Base-by-base conservation (phyloP, 2,797 vertebrate genomes). In the Pseudomugil gertrudae region DNA sequence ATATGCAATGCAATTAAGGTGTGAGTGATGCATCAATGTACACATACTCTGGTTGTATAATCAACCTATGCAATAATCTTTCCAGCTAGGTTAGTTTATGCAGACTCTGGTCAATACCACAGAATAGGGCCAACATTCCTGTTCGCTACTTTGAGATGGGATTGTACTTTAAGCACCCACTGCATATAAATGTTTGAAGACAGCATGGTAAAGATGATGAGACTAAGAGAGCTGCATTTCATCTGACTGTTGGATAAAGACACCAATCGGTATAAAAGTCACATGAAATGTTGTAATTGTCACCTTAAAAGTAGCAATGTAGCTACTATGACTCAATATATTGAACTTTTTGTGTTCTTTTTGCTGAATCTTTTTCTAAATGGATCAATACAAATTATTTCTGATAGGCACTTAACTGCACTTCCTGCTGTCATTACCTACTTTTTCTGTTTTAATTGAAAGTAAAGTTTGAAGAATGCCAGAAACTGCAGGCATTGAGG, bases 11-110 rank as follows among this genome's bases (percentile, higher is more conserved):
- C n/a, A 10, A 73, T 69, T 47, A 78, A 10, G 15, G 26, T n/a
- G n/a, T n/a, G 13, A 67, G 13, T 30, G 21, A 35, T 24, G 19
- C 5, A 32, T 77, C 40, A 63, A 10, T 63, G 45, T 72, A 74
- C 47, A 9, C 33, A 51, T 51, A 58, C 57, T 30, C 15, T 23
- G 52, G 27, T 5, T 5, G 15, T 50, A 32, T 21, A 61, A 50
- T 8, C 3, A 17, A 9, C 32, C 8, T 33, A 9, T 27, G 24
- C 7, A 53, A 51, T 5, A 17, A 3, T 43, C 5, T 30, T 59
- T 27, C 38, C 40, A 59, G 10, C 29, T 30, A 14, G 8, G 19
- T n/a, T 45, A 11, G 38, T 45, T 7, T 45, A 45, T n/a, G 19
- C 3, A 2, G 23, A 24, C 33, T 57, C 14, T 11, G 29, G 21